Conservation (phyloP, 2,888 invertebrate species). For the Bibio marci region DNA sequence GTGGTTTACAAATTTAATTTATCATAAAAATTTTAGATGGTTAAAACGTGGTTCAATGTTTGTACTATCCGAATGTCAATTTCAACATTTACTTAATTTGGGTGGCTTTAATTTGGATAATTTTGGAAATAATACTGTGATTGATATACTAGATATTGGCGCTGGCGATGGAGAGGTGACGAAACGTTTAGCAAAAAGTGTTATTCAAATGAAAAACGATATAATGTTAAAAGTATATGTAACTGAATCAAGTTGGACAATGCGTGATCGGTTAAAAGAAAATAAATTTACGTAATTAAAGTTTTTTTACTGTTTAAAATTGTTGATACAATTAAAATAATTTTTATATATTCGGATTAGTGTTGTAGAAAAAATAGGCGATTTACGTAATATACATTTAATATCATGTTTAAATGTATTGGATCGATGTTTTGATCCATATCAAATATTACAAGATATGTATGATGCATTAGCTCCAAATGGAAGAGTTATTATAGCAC, state of each 20-base stretch:
- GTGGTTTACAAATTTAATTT: too few species aligned
- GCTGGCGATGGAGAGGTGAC: constrained; percentile 95
- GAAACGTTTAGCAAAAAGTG: constrained; percentile 46
- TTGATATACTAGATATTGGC: constrained; percentile 66
- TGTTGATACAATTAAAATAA: neutral
- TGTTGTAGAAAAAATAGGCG: constrained; percentile 23
- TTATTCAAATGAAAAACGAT: constrained; percentile 50
- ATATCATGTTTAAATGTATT: constrained; percentile 71
- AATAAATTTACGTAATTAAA: constrained; percentile 57
- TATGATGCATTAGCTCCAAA: constrained; percentile 48
- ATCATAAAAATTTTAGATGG: constrained; percentile 12
- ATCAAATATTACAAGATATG: constrained; percentile 60
- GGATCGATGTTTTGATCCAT: constrained; percentile 80
- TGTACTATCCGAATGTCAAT: constrained; percentile 73
- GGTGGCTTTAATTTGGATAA: constrained; percentile 20
- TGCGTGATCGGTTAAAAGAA: constrained; percentile 62
- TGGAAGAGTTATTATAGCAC: constrained; percentile 67
- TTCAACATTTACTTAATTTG: constrained; percentile 30
- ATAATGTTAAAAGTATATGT: constrained; percentile 61
- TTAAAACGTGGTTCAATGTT: constrained; percentile 93
- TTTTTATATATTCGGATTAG: constrained; percentile 14
- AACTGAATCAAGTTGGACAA: constrained; percentile 81
- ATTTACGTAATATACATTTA: constrained; percentile 22
- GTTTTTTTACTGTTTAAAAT: neutral
- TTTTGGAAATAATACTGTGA: constrained; percentile 15